Conservation (phyloP, 2,797 vertebrate genomes). For the Brachymystax lenok region DNA sequence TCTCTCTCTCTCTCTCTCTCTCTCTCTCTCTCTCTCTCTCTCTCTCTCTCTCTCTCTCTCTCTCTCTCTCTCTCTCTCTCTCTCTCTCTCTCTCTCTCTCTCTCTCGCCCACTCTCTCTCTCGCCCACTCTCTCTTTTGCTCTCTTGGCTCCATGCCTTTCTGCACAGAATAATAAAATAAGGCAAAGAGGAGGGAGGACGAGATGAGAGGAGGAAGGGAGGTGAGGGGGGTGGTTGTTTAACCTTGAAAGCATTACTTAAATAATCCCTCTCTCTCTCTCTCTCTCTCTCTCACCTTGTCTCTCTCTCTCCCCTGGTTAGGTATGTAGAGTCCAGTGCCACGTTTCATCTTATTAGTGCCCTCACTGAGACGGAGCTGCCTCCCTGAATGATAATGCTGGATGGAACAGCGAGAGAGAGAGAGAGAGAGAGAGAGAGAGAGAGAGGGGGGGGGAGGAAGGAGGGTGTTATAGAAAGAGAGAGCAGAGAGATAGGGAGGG, state of each 20-base stretch:
- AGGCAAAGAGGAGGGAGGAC: slow-evolving; percentile 44
- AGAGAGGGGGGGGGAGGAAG: slow-evolving; percentile 41
- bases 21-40: slow-evolving; percentile 12
- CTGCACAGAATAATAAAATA: slow-evolving; percentile 64
- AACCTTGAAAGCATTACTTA: slow-evolving; percentile 75
- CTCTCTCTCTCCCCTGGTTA: slow-evolving; percentile 56
- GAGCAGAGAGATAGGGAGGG: slow-evolving; percentile 24
- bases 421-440: slow-evolving; percentile 21
- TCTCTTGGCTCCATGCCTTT: slow-evolving; percentile 40
- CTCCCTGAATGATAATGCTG: slow-evolving; percentile 67
- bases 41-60: too few species aligned
- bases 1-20: neutral
- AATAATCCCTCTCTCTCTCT: slow-evolving; percentile 56
- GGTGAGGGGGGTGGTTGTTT: slow-evolving; percentile 62
- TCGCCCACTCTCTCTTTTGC: neutral
- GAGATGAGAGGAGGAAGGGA: slow-evolving; percentile 24
- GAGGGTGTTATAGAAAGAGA: neutral
- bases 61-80: neutral
- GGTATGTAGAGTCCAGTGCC: slow-evolving; percentile 63
- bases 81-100: neutral
- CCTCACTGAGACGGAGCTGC: slow-evolving; percentile 58
- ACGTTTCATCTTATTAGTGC: slow-evolving; percentile 73
- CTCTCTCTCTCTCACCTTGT: slow-evolving; percentile 30
- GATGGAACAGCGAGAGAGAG: slow-evolving; percentile 13
- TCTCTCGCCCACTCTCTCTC: slow-evolving; percentile 8